A percentile compares a stretch with the other conserved stretches of the same genome.
Evolutionary conservation across 1,140 invertebrate species (phyloP).

Genomic region (Trichonephila clavipes): DNA sequence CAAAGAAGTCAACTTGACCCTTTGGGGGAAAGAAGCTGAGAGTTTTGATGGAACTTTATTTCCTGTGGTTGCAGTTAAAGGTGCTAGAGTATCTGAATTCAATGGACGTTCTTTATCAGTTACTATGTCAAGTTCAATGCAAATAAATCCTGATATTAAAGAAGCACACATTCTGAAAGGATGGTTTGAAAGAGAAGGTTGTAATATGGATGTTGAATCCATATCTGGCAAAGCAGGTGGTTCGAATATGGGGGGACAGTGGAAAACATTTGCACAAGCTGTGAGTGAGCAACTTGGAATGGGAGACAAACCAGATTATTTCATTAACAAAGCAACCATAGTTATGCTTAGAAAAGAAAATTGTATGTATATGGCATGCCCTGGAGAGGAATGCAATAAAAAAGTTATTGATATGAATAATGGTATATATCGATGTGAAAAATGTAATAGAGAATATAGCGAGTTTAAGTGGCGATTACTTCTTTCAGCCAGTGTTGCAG

Average conservation of each 20-base stretch:
- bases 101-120: constrained; percentile 84
- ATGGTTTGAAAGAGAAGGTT: constrained; percentile 93
- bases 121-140: constrained; percentile 80
- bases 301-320: constrained; percentile 90
- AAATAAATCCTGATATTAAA: constrained; percentile 93
- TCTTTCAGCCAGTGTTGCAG: constrained; percentile 88
- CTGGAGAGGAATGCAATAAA: constrained; percentile 92
- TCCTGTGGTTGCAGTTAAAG: constrained; percentile 92
- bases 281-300: constrained; percentile 85
- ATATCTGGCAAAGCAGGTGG: constrained; percentile 83
- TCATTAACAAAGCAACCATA: constrained; percentile 86
- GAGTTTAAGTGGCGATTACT: constrained; percentile 94
- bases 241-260: constrained; percentile 79
- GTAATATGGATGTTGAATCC: constrained; percentile 84
- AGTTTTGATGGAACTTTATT: constrained; percentile 88
- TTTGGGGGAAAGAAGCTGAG: constrained; percentile 86
- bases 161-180: constrained; percentile 92
- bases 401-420: constrained; percentile 94
- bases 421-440: constrained; percentile 95
- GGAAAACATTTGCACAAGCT: constrained; percentile 88
- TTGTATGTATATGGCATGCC: constrained; percentile 94
- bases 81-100: constrained; percentile 88
- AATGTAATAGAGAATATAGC: constrained; percentile 91
- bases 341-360: constrained; percentile 88
- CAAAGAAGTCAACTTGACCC: constrained; percentile 84